Percentiles rank a stretch among this genome's conserved stretches.
Evolutionary conservation across 2,797 vertebrate species (phyloP).

Genomic region (Carcharodon carcharias): DNA sequence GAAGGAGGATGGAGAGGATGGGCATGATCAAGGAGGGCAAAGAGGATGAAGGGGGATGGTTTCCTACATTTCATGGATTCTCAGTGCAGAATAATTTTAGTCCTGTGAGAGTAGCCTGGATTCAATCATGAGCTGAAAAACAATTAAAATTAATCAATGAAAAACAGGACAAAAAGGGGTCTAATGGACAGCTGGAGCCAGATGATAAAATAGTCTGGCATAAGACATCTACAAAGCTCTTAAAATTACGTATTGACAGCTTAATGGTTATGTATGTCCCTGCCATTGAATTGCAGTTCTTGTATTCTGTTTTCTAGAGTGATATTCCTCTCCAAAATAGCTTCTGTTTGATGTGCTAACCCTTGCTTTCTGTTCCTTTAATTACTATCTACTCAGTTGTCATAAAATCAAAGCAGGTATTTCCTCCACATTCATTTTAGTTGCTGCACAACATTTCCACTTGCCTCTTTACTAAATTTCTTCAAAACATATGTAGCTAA

Average conservation of each 20-base stretch:
- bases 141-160: neutral
- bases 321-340: neutral
- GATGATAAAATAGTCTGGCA: neutral
- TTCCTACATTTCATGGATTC: neutral
- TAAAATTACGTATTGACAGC: neutral
- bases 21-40: no score
- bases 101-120: neutral
- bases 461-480: neutral
- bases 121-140: neutral
- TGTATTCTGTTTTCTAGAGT: neutral
- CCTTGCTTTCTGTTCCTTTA: neutral
- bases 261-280: neutral
- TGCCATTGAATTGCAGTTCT: neutral
- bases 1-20: neutral
- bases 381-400: neutral
- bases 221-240: neutral
- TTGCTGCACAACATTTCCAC: neutral
- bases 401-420: neutral
- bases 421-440: neutral
- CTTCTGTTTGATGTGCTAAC: neutral
- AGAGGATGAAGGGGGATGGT: neutral
- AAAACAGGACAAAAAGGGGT: neutral
- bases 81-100: neutral
- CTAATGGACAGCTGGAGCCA: neutral
- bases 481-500: neutral